Percentiles rank a stretch among this genome's conserved stretches.
These are phyloP conservation scores for Chaitophorus viminalis DNA, from an alignment of 2,888 invertebrate genomes.

Conservation along the genomic window DNA sequence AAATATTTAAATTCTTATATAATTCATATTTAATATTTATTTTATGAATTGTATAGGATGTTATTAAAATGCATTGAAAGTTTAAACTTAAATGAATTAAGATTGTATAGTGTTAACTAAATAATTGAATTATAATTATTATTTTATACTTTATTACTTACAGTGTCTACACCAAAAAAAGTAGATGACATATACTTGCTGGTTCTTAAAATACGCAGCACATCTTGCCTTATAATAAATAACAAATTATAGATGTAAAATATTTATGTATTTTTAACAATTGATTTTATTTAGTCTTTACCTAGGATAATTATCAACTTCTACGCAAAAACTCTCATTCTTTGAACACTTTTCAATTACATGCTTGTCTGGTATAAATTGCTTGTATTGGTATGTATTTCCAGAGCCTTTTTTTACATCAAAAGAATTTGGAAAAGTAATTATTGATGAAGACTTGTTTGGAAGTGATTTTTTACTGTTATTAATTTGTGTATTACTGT, in stretches of 20 bases:
- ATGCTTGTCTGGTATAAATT: slow-evolving; percentile 35
- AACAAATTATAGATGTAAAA: not conserved
- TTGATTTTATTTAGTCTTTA: slow-evolving; percentile 12
- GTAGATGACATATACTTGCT: slow-evolving; percentile 45
- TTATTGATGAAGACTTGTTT: slow-evolving; percentile 15
- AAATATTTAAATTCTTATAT: not conserved
- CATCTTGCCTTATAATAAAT: slow-evolving; percentile 25
- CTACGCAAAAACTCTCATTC: slow-evolving; percentile 40
- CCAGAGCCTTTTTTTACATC: not conserved
- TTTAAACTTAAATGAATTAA: not conserved
- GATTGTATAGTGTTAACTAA: not conserved
- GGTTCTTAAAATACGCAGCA: slow-evolving; percentile 35
- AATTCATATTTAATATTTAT: not conserved
- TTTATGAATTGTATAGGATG: not conserved
- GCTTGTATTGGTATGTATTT: not conserved
- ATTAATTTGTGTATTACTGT: slow-evolving; percentile 28
- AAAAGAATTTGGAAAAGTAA: slow-evolving; percentile 37
- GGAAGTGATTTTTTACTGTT: slow-evolving; percentile 18
- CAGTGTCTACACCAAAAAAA: slow-evolving; percentile 23
- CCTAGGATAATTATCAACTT: slow-evolving; percentile 56
- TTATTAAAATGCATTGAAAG: not conserved
- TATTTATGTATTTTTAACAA: not conserved
- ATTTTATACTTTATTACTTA: slow-evolving; percentile 13
- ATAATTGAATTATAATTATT: not conserved
- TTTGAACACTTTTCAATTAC: slow-evolving; percentile 40